Conservation (phyloP, 2,888 invertebrate genomes). For the Deroplatys truncata region DNA sequence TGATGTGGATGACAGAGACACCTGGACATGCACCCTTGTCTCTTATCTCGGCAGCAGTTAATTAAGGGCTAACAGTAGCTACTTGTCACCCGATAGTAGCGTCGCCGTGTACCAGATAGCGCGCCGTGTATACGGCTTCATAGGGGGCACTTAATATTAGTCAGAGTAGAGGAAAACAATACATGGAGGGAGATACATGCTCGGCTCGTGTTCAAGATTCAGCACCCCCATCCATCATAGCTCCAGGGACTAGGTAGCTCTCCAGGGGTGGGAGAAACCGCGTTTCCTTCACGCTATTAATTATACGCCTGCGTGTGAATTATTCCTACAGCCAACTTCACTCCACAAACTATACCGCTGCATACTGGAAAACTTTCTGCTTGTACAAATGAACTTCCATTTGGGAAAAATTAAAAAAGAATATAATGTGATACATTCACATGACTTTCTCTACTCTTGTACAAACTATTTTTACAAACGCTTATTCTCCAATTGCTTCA, state of each 20-base stretch:
- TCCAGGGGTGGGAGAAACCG: not conserved
- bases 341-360: not conserved
- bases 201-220: not conserved
- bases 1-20: not conserved
- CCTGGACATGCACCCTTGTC: not conserved
- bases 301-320: not conserved
- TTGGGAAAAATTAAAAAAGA: too few species aligned
- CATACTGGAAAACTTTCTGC: not conserved
- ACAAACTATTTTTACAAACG: too few species aligned
- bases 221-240: not conserved
- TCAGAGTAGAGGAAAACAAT: not conserved
- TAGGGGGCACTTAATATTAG: not conserved
- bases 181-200: not conserved
- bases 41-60: not conserved
- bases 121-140: not conserved
- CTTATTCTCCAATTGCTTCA: too few species aligned
- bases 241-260: not conserved
- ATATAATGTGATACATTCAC: too few species aligned
- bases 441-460: too few species aligned
- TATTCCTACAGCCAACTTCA: not conserved
- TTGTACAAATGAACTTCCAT: not conserved
- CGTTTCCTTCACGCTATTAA: not conserved
- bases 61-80: conserved; percentile 1
- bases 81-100: not conserved
- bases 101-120: not conserved